Conservation (phyloP, 2,888 invertebrate species). For the Endomychus coccineus region DNA sequence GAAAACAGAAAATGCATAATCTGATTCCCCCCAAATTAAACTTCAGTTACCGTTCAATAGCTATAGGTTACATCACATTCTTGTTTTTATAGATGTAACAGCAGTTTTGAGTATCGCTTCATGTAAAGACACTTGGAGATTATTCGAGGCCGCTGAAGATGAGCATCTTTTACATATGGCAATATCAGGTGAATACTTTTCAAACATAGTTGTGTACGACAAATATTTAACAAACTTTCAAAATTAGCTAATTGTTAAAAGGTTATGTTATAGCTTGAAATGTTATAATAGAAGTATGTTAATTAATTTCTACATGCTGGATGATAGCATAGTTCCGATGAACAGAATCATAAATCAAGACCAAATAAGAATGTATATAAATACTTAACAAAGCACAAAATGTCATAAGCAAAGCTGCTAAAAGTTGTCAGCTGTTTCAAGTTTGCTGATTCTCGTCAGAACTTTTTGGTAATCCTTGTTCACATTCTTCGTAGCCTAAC, state of each 20-base stretch:
- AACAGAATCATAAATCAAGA: too few species aligned
- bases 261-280: background rate
- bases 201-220: background rate
- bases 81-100: constrained; percentile 52
- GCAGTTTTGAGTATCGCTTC: constrained; percentile 68
- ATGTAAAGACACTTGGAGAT: constrained; percentile 66
- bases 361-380: too few species aligned
- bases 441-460: too few species aligned
- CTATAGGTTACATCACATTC: background rate
- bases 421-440: too few species aligned
- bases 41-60: constrained; percentile 5
- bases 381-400: too few species aligned
- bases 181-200: constrained; percentile 50
- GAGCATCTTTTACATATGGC: constrained; percentile 65
- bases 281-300: too few species aligned
- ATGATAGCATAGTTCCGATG: too few species aligned
- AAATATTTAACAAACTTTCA: background rate
- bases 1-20: background rate
- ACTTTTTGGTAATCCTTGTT: too few species aligned
- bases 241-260: background rate
- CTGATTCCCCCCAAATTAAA: background rate
- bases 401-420: too few species aligned
- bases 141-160: constrained; percentile 55
- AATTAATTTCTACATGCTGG: too few species aligned
- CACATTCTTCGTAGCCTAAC: too few species aligned